A percentile compares a stretch with the other conserved stretches of the same genome.
Conservation (phyloP, 2,113 vertebrate species). For the Spilogale gracilis region DNA sequence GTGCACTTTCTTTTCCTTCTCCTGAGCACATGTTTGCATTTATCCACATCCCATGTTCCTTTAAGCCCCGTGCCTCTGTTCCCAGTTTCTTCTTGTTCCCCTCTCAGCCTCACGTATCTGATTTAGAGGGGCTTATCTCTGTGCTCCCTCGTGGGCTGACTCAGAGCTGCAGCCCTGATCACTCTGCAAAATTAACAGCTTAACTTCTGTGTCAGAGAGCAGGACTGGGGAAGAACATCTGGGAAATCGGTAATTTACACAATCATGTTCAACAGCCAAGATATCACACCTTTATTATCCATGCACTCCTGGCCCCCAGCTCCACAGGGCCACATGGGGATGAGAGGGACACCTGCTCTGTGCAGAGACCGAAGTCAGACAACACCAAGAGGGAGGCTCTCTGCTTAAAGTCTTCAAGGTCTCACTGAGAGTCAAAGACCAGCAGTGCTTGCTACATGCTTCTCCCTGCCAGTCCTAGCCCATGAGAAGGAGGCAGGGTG, state of each 20-base stretch:
- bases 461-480: not conserved
- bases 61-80: not conserved
- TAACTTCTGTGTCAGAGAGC: slow-evolving; percentile 16
- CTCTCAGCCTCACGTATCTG: not conserved
- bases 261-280: not conserved
- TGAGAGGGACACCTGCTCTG: not conserved
- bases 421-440: not conserved
- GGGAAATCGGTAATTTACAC: slow-evolving; percentile 37
- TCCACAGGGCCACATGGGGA: not conserved
- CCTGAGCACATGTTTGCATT: not conserved
- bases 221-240: slow-evolving; percentile 7
- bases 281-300: not conserved
- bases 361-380: not conserved
- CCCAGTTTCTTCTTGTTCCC: not conserved
- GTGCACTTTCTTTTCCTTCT: not conserved
- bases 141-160: not conserved
- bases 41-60: not conserved
- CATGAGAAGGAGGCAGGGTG: fast-evolving
- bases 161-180: slow-evolving; percentile 5
- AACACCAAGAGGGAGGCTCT: not conserved
- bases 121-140: not conserved
- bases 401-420: not conserved
- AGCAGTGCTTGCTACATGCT: not conserved
- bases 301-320: not conserved
- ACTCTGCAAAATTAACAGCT: slow-evolving; percentile 63